These are phyloP conservation scores for Amblyopsis rosae DNA, from an alignment of 2,113 vertebrate genomes.

Conservation along the genomic window DNA sequence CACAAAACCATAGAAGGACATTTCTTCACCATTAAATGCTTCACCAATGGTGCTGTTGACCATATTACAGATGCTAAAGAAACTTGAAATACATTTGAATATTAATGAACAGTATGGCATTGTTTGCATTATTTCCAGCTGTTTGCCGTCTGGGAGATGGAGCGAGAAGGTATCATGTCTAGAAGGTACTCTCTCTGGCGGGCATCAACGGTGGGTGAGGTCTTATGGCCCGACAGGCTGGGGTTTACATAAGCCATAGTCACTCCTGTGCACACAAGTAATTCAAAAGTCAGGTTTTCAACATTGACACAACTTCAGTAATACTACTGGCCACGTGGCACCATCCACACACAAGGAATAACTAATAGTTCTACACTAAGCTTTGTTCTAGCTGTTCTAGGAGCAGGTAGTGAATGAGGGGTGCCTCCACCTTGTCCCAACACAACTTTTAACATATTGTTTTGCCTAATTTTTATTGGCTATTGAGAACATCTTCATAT, in stretches of 20 bases:
- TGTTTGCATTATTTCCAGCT: conserved; percentile 87
- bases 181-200: conserved; percentile 96
- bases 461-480: too few relatives aligned
- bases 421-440: conserved; percentile 54
- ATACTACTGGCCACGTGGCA: too few relatives aligned
- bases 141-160: conserved; percentile 91
- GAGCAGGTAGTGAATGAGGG: conserved; percentile 27
- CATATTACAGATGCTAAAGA: conserved; percentile 38
- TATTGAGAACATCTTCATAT: too few relatives aligned
- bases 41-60: conserved; percentile 59
- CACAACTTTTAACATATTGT: conserved; percentile 28
- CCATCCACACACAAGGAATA: conserved; percentile 18
- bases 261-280: conserved; percentile 78
- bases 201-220: conserved; percentile 82
- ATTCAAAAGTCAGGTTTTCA: conserved; percentile 24
- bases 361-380: not conserved
- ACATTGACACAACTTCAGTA: not conserved
- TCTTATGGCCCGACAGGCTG: conserved; percentile 88
- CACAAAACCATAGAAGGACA: conserved; percentile 32
- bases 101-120: conserved; percentile 21
- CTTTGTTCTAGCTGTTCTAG: not conserved
- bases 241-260: conserved; percentile 91
- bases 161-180: conserved; percentile 96
- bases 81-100: conserved; percentile 29
- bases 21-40: conserved; percentile 55